phyloP scores from a whole-genome alignment of 2,113 vertebrate genomes.

The Myotis davidii region DNA sequence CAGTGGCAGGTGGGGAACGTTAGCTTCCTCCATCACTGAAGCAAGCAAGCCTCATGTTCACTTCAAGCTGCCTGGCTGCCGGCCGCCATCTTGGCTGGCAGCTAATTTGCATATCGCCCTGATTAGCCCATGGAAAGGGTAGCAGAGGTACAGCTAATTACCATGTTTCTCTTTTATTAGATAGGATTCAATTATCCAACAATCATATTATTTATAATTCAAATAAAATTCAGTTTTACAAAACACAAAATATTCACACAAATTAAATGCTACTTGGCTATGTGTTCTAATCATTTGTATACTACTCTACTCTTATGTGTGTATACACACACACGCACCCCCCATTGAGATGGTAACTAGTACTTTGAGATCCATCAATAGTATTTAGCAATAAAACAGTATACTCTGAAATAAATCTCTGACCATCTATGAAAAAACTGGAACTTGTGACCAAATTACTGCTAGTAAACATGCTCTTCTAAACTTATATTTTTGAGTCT shows the following conservation, averaged over 20 bases:
- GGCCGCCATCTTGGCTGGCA: too few relatives aligned
- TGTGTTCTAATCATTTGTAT: neutral
- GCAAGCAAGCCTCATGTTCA: too few relatives aligned
- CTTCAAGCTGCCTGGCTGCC: too few relatives aligned
- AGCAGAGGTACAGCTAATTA: too few relatives aligned
- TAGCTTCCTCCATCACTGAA: too few relatives aligned
- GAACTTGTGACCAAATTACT: neutral
- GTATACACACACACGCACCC: neutral
- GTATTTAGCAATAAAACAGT: neutral
- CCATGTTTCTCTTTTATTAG: too few relatives aligned
- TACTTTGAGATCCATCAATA: neutral
- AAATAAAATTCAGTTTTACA: neutral
- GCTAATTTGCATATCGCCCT: too few relatives aligned
- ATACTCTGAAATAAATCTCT: slow-evolving; percentile 1
- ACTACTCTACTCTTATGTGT: neutral
- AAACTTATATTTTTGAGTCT: neutral
- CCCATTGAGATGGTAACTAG: neutral
- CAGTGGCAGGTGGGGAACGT: too few relatives aligned
- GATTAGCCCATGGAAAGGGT: too few relatives aligned
- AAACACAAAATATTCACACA: neutral
- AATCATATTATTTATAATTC: neutral
- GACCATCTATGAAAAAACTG: slow-evolving; percentile 1
- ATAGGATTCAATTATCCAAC: neutral
- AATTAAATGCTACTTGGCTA: neutral
- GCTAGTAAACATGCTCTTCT: neutral